Percentiles rank a stretch among this genome's conserved stretches.
phyloP scores from a whole-genome alignment of 2,888 invertebrate species.

The Periphyllus acericola region DNA sequence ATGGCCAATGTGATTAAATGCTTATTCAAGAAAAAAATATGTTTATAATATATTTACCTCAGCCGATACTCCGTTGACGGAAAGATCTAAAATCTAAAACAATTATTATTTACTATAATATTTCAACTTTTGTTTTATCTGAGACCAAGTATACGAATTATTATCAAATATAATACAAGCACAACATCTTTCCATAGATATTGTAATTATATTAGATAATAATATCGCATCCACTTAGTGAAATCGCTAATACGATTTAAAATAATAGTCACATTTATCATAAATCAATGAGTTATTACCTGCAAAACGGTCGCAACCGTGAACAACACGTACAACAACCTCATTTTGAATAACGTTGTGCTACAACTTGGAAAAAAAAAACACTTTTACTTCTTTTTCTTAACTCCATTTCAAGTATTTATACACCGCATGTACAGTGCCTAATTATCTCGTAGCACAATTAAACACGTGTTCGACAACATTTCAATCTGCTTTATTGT shows the following conservation, averaged over 20 bases:
- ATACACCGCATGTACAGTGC: background rate
- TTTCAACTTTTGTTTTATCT: too few relatives aligned
- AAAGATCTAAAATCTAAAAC: background rate
- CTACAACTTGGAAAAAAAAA: background rate
- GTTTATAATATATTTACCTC: background rate
- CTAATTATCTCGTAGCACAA: background rate
- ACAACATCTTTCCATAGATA: too few relatives aligned
- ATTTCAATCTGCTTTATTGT: conserved; percentile 20
- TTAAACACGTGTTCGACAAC: background rate
- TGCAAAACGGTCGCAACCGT: background rate
- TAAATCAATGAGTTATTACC: conserved; percentile 8
- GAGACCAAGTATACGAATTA: too few relatives aligned
- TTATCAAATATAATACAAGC: too few relatives aligned
- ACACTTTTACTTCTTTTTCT: background rate
- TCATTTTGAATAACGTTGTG: background rate
- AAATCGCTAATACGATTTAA: too few relatives aligned
- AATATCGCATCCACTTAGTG: too few relatives aligned
- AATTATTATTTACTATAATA: background rate
- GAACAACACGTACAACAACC: background rate
- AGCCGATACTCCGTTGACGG: background rate
- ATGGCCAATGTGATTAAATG: too few relatives aligned
- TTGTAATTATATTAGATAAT: too few relatives aligned
- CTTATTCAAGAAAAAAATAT: background rate
- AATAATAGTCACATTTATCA: too few relatives aligned
- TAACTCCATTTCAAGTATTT: background rate